Evolutionary conservation across 2,797 vertebrate genomes (phyloP).

Genomic region (Amniataba percoides): DNA sequence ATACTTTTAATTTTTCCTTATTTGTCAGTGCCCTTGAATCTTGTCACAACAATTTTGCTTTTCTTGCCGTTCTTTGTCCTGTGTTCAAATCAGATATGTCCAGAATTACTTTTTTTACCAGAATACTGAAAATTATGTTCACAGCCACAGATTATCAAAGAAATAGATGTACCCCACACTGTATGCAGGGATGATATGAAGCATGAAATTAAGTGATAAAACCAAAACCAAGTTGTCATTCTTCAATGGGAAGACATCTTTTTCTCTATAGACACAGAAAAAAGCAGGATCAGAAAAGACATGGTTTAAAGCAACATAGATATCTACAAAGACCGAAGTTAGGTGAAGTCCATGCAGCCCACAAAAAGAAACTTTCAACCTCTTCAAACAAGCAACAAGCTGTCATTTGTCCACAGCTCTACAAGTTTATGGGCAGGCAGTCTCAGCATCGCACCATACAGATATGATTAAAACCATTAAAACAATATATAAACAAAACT

Average conservation of each 20-base stretch:
- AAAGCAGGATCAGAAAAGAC: constrained; percentile 1
- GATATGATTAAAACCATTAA: not conserved
- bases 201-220: constrained; percentile 30
- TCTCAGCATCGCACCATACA: not conserved
- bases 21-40: constrained; percentile 20
- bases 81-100: constrained; percentile 5
- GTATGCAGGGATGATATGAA: constrained; percentile 16
- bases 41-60: constrained; percentile 3
- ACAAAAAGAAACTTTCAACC: not conserved
- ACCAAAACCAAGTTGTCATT: constrained; percentile 9
- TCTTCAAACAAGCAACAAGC: not conserved
- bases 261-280: constrained; percentile 9
- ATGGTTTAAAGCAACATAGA: not conserved
- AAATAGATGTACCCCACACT: constrained; percentile 14
- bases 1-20: constrained; percentile 8
- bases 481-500: not conserved
- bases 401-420: not conserved
- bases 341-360: not conserved
- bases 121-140: constrained; percentile 20
- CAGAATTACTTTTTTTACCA: not conserved
- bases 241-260: not conserved
- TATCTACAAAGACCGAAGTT: constrained; percentile 6
- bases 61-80: not conserved
- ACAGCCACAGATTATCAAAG: constrained; percentile 28
- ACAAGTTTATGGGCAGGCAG: not conserved